Evolutionary conservation across 2,113 vertebrate genomes (phyloP), one percentile per base, ranked within the genome.

Genomic region (Seriola quinqueradiata): DNA sequence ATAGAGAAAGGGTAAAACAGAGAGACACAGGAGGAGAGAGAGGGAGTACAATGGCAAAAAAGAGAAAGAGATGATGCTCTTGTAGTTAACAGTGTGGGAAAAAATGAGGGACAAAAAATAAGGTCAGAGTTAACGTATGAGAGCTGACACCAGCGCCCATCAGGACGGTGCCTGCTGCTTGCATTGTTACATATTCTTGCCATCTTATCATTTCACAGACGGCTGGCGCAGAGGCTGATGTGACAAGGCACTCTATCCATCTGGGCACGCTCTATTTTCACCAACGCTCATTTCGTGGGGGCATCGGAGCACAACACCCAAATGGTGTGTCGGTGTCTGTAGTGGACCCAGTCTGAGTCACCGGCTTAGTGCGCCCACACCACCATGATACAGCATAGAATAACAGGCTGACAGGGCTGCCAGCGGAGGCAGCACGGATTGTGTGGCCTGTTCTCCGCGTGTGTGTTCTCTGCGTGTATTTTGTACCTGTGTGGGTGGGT

Each of bases 271-370:
- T 90, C 87, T 85, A 90, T 92, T 91, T 91, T 90, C 88, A 82
- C 83, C 83, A 32, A 55, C 60, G 78, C 90, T 93, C 84, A 85
- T 90, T 91, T 90, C 54, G 59, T 75, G 57, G 75, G 89, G 82
- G 89, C 87, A 81, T 63, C 71, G 4, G 88, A 92, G 90, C 90
- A 78, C 80, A 79, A 83, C 88, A 72, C 85, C 88, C 86, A 87
- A 91, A 92, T 79, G 79, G 80, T 84, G 88, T 88, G 88, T 91
- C 50, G 77, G 87, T 89, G 90, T 91, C 93, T 89, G 89, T 90
- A 86, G 93, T 90, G 90, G 93, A 89, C 86, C 84, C 48, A 75
- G 82, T 90, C 84, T 94, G 92, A 93, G 84, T 94, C 92, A 94
- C 87, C 75, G 44, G 80, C 89, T 90, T 80, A 85, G 70, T 17